Evolutionary conservation across 2,113 vertebrate species (phyloP).

Genomic region (Xyliphius kryptos): DNA sequence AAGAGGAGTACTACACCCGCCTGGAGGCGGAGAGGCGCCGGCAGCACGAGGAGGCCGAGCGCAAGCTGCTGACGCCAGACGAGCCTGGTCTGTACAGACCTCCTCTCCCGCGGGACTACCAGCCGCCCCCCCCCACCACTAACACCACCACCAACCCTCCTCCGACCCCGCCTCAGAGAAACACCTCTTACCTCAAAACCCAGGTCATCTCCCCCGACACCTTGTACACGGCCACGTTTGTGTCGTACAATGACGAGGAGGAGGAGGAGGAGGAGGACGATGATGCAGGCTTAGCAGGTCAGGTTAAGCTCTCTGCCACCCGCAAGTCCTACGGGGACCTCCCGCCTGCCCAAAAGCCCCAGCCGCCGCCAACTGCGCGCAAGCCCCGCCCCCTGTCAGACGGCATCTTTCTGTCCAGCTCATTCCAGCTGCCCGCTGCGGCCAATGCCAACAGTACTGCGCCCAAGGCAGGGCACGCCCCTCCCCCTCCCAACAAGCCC

Average conservation of each 20-base stretch:
- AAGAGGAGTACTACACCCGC: conserved; percentile 94
- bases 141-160: conserved; percentile 60
- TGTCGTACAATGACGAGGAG: conserved; percentile 84
- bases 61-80: conserved; percentile 86
- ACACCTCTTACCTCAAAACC: conserved; percentile 97
- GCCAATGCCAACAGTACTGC: conserved; percentile 94
- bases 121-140: conserved; percentile 64
- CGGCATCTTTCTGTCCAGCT: conserved; percentile 90
- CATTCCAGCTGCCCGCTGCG: conserved; percentile 78
- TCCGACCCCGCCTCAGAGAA: conserved; percentile 94
- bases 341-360: conserved; percentile 65
- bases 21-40: conserved; percentile 92
- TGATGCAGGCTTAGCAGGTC: conserved; percentile 81
- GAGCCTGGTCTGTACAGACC: conserved; percentile 96
- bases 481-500: conserved; percentile 75
- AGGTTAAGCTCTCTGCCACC: conserved; percentile 83
- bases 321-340: conserved; percentile 86
- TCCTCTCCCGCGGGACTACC: conserved; percentile 91
- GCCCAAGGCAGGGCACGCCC: conserved; percentile 65
- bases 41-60: conserved; percentile 90
- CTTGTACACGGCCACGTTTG: conserved; percentile 97
- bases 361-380: conserved; percentile 63
- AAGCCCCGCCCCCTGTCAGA: conserved; percentile 76
- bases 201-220: conserved; percentile 94
- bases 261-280: conserved; percentile 71